Evolutionary conservation across 2,888 invertebrate species (phyloP).

Genomic region (Drosophila quinaria): DNA sequence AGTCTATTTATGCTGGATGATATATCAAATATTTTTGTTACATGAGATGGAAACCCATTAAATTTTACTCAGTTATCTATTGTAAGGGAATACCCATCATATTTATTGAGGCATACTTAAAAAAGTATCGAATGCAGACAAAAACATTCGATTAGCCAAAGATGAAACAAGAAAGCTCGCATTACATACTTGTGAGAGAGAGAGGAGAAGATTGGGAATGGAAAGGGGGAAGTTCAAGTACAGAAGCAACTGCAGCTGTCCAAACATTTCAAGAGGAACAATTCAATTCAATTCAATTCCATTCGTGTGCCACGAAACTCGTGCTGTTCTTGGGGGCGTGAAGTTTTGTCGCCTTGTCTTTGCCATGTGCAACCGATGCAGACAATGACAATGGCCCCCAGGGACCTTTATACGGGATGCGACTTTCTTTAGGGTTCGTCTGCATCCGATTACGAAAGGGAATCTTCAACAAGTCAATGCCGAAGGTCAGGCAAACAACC

Average conservation of each 20-base stretch:
- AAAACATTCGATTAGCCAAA: conserved; percentile 39
- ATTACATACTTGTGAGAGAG: conserved; percentile 28
- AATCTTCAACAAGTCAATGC: conserved; percentile 43
- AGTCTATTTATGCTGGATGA: conserved; percentile 35
- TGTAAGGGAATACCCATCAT: conserved; percentile 43
- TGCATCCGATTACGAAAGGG: conserved; percentile 44
- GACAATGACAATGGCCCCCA: conserved; percentile 33
- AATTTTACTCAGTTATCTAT: conserved; percentile 36
- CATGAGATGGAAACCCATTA: conserved; percentile 46
- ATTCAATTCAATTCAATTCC: conserved; percentile 57
- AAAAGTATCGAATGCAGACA: conserved; percentile 56
- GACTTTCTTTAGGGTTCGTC: conserved; percentile 24
- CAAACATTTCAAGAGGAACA: conserved; percentile 58
- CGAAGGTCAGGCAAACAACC: conserved; percentile 65
- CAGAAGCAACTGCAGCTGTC: conserved; percentile 66
- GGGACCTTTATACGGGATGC: conserved; percentile 17
- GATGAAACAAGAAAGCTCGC: conserved; percentile 49
- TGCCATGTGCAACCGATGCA: conserved; percentile 13
- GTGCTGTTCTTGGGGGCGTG: conserved; percentile 43
- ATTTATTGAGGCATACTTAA: conserved; percentile 20
- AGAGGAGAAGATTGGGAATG: not conserved
- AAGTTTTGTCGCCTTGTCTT: conserved; percentile 47
- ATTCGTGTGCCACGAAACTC: conserved; percentile 38
- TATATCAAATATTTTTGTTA: conserved; percentile 41
- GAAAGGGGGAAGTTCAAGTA: not conserved